Percentiles rank a stretch among this genome's conserved stretches.
phyloP scores from a whole-genome alignment of 2,888 invertebrate genomes.

The Plagodis pulveraria region DNA sequence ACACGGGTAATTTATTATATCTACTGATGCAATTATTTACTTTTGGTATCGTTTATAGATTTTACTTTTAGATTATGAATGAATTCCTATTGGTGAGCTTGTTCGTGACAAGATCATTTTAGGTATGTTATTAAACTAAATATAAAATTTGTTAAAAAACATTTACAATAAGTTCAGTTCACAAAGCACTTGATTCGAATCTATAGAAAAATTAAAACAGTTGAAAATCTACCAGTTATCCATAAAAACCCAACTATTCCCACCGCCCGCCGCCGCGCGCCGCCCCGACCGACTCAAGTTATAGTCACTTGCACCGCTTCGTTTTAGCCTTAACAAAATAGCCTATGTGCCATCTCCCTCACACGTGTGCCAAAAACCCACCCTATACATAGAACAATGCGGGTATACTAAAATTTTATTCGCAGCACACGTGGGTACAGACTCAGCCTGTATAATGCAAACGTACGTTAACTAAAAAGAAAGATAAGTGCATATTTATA shows the following conservation, averaged over 20 bases:
- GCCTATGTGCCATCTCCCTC: slow-evolving; percentile 61
- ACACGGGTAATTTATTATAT: too few relatives aligned
- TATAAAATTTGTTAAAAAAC: too few relatives aligned
- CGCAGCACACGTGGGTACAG: slow-evolving; percentile 76
- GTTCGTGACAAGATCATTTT: too few relatives aligned
- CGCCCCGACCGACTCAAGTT: slow-evolving; percentile 59
- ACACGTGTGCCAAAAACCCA: slow-evolving; percentile 55
- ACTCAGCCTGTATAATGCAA: slow-evolving; percentile 78
- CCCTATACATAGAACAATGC: slow-evolving; percentile 66
- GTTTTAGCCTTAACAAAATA: slow-evolving; percentile 71
- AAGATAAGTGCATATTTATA: slow-evolving; percentile 84
- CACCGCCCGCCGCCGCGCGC: slow-evolving; percentile 54
- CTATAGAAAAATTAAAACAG: slow-evolving; percentile 52
- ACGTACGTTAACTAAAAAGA: slow-evolving; percentile 82
- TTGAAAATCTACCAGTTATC: slow-evolving; percentile 50
- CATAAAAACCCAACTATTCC: slow-evolving; percentile 67
- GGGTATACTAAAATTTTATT: slow-evolving; percentile 82
- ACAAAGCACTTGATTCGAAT: background rate
- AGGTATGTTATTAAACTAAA: too few relatives aligned
- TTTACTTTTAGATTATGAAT: too few relatives aligned
- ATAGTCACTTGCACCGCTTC: slow-evolving; percentile 66
- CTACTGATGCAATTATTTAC: too few relatives aligned
- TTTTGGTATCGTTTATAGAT: too few relatives aligned
- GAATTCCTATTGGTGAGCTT: too few relatives aligned
- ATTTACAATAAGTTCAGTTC: background rate